These are phyloP conservation scores for Trachelus stipa DNA, from an alignment of 2,888 invertebrate species.

Conservation along the genomic window DNA sequence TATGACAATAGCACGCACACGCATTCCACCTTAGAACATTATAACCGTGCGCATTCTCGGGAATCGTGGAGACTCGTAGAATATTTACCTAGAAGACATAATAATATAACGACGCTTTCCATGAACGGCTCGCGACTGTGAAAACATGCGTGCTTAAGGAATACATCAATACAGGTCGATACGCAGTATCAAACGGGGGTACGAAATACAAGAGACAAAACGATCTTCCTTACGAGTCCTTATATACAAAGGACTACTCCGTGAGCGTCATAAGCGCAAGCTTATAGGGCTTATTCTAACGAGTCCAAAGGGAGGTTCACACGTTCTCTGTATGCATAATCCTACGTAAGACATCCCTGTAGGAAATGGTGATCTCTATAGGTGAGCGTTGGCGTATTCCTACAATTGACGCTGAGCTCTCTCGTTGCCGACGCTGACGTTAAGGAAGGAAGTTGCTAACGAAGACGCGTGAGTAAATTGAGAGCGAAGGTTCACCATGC, in stretches of 20 bases:
- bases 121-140: not conserved
- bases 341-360: not conserved
- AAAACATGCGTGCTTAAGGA: not conserved
- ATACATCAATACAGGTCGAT: not conserved
- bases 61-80: not conserved
- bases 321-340: not conserved
- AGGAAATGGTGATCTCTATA: not conserved
- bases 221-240: not conserved
- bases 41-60: not conserved
- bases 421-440: not conserved
- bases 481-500: not conserved
- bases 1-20: not conserved
- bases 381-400: not conserved
- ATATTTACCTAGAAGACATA: not conserved
- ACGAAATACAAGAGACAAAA: not conserved
- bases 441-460: conserved; percentile 7
- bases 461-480: conserved; percentile 11
- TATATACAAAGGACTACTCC: not conserved
- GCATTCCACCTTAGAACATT: not conserved
- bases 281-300: not conserved
- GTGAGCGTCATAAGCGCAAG: not conserved
- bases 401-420: conserved; percentile 6
- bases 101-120: not conserved
- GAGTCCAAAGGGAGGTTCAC: not conserved
- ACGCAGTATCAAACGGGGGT: not conserved